Conservation (phyloP, 2,797 vertebrate species). For the Calcarius lapponicus region DNA sequence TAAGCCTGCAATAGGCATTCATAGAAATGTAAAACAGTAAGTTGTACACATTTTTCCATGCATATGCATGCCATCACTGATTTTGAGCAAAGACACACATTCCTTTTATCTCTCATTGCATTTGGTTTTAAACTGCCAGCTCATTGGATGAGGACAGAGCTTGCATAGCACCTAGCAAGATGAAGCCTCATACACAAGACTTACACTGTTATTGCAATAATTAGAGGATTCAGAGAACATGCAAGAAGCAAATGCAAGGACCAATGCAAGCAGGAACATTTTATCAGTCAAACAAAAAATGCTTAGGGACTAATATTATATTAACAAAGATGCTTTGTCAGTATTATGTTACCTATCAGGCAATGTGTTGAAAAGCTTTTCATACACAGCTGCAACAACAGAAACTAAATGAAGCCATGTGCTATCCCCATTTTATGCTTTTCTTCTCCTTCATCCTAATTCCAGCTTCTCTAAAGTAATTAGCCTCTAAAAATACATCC, state of each 20-base stretch:
- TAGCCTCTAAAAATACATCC: background rate
- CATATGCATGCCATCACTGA: background rate
- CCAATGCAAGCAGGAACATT: background rate
- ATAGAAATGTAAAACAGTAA: background rate
- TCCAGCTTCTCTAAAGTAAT: background rate
- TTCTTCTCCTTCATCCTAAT: background rate
- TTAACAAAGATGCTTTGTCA: background rate
- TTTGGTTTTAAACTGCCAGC: background rate
- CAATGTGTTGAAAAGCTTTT: background rate
- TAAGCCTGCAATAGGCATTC: background rate
- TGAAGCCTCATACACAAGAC: background rate
- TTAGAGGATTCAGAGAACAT: background rate
- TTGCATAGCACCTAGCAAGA: background rate
- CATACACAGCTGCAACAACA: background rate
- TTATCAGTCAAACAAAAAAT: background rate
- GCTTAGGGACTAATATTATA: background rate
- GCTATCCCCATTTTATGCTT: background rate
- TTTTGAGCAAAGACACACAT: background rate
- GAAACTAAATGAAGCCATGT: background rate
- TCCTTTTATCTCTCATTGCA: background rate
- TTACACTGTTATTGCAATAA: background rate
- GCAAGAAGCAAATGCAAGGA: background rate
- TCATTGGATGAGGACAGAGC: background rate
- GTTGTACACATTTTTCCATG: background rate
- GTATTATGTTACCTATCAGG: background rate